These are phyloP conservation scores for Epinephelus moara DNA, from an alignment of 2,113 vertebrate genomes.

Conservation along the genomic window DNA sequence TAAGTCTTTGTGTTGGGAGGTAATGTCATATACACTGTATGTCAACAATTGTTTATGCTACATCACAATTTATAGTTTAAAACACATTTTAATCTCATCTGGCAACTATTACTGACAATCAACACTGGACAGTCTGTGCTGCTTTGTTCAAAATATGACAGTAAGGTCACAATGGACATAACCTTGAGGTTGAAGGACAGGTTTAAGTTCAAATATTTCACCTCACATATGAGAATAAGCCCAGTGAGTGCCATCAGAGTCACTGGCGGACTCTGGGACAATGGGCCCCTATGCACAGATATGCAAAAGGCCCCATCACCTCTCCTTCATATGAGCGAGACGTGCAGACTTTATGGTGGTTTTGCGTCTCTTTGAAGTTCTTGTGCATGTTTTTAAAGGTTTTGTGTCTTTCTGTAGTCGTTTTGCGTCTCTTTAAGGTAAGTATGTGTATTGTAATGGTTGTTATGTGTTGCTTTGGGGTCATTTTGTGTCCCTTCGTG, in stretches of 20 bases:
- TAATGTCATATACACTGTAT: not conserved
- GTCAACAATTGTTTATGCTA: not conserved
- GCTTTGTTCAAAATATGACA: not conserved
- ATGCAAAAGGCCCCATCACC: too few relatives aligned
- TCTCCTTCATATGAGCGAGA: too few relatives aligned
- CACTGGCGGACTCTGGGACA: too few relatives aligned
- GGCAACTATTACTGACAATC: not conserved
- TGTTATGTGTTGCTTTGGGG: too few relatives aligned
- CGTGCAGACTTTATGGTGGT: too few relatives aligned
- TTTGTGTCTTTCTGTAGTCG: too few relatives aligned
- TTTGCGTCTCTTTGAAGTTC: too few relatives aligned
- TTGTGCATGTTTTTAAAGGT: too few relatives aligned
- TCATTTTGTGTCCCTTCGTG: too few relatives aligned
- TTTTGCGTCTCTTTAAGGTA: too few relatives aligned
- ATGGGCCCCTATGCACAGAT: too few relatives aligned
- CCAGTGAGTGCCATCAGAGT: not conserved
- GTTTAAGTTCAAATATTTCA: not conserved
- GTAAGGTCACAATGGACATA: not conserved
- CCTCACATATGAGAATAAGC: not conserved
- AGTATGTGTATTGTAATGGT: too few relatives aligned
- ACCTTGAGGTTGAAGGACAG: not conserved
- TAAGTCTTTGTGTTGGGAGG: constrained; percentile 15
- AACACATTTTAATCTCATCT: not conserved
- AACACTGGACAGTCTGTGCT: not conserved
- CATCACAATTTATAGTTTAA: not conserved